Base-by-base conservation (phyloP, 2,113 vertebrate species). In the Psilopsiagon aurifrons region DNA sequence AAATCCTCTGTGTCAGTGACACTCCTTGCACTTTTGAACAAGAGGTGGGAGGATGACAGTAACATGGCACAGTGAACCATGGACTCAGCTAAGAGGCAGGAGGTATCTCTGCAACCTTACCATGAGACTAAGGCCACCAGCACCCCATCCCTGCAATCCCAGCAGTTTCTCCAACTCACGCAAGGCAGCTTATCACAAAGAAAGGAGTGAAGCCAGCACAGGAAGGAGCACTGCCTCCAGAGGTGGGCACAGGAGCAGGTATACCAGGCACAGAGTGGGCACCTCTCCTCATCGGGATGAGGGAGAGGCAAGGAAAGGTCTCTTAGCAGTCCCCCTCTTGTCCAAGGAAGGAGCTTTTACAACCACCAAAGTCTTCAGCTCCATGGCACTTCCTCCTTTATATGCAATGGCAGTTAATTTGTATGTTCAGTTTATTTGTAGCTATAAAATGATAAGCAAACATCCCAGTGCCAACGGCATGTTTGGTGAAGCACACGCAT, bases 1-100 rank as follows among this genome's bases (percentile, higher is more conserved):
- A 86, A 82, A 77, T 23, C 39, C 13, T 69, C 28, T 1, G 0
- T 10, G 13, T 3, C 31, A 41, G n/a, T 51, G 62, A 44, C 49
- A 35, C 52, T 76, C 39, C 29, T 47, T 7, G 6, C 28, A 37
- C 22, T 23, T 4, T 4, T 41, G n/a, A 86, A 64, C 0, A 0
- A 83, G 20, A 37, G 28, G 16, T 4, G 13, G 25, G 27, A 83
- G 18, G 10, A 35, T 0, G 9, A n/a, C 76, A 83, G 20, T 27
- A 54, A n/a, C 46, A 74, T 18, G 47, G 57, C 24, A 64, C 11
- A 44, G 13, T 4, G n/a, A 76, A 44, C 52, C 73, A 41, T 4
- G 10, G 17, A 20, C 20, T 7, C 37, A 80, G 49, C 24, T 23
- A n/a, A 18, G 57, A 74, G 28, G 80, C 47, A 37, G 44, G 22